phyloP scores from a whole-genome alignment of 1,140 invertebrate genomes.

The Drosophila tropicalis region DNA sequence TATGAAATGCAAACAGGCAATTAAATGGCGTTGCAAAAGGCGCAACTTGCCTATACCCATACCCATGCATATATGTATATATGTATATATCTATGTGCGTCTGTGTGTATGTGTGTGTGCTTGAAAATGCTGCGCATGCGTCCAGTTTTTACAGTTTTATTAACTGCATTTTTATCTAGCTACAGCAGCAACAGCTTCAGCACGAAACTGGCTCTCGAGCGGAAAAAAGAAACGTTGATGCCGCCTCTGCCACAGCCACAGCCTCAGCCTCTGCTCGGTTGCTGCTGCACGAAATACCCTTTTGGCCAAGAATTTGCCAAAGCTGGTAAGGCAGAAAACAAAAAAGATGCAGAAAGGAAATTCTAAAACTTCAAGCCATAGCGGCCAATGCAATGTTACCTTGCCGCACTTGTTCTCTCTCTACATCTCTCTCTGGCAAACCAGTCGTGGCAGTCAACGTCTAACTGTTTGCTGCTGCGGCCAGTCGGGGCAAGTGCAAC shows the following conservation, averaged over 20 bases:
- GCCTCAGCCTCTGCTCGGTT: slow-evolving; percentile 38
- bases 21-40: slow-evolving; percentile 77
- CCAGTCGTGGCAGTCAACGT: slow-evolving; percentile 69
- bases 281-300: slow-evolving; percentile 76
- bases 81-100: slow-evolving; percentile 40
- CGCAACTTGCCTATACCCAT: slow-evolving; percentile 65
- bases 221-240: slow-evolving; percentile 64
- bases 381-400: slow-evolving; percentile 30
- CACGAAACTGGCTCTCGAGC: slow-evolving; percentile 78
- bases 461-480: slow-evolving; percentile 70
- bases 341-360: slow-evolving; percentile 49
- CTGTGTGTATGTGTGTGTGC: slow-evolving; percentile 44
- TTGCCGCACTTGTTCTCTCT: slow-evolving; percentile 61
- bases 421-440: slow-evolving; percentile 42
- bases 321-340: slow-evolving; percentile 37
- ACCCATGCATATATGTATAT: slow-evolving; percentile 24
- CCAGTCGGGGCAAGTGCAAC: slow-evolving; percentile 60
- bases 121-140: slow-evolving; percentile 64
- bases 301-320: slow-evolving; percentile 75
- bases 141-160: slow-evolving; percentile 82
- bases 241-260: slow-evolving; percentile 30
- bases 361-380: slow-evolving; percentile 32
- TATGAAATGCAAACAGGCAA: slow-evolving; percentile 80
- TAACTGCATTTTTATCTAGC: slow-evolving; percentile 81
- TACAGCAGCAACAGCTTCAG: slow-evolving; percentile 43